A percentile compares a stretch with the other conserved stretches of the same genome.
Conservation (phyloP, 2,113 vertebrate species). For the Ochotona princeps region DNA sequence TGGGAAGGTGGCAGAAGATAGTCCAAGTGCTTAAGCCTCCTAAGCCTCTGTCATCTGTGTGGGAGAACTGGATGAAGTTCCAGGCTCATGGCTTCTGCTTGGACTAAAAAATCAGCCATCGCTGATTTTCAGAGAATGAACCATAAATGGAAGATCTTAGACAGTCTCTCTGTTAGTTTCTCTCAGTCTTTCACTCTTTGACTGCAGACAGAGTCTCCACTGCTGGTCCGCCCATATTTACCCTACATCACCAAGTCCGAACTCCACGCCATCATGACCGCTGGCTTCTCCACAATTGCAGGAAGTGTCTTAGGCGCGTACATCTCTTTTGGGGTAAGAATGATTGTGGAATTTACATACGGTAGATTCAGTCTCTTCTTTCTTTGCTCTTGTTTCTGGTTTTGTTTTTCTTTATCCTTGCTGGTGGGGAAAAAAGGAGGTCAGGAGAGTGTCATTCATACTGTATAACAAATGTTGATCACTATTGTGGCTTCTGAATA, state of each 20-base stretch:
- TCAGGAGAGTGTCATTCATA: neutral
- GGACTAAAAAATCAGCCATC: too few species aligned
- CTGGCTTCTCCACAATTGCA: constrained; percentile 92
- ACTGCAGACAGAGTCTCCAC: constrained; percentile 89
- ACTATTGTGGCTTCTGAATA: neutral
- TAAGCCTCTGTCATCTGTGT: too few species aligned
- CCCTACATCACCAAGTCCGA: constrained; percentile 89
- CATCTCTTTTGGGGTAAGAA: constrained; percentile 93
- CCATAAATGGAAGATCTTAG: too few species aligned
- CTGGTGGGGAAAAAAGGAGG: neutral
- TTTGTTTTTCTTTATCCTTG: neutral
- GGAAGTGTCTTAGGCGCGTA: constrained; percentile 91
- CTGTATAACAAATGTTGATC: neutral
- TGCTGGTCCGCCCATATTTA: constrained; percentile 90
- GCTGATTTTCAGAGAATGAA: too few species aligned
- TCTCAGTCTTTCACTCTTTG: neutral
- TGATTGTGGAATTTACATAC: neutral
- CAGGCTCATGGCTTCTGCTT: too few species aligned
- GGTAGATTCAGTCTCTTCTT: neutral
- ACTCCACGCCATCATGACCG: constrained; percentile 92
- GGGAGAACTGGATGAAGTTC: too few species aligned
- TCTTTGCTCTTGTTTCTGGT: neutral
- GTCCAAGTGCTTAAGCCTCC: too few species aligned
- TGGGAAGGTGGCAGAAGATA: too few species aligned
- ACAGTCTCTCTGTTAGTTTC: too few species aligned